A percentile compares a stretch with the other conserved stretches of the same genome.
phyloP scores from a whole-genome alignment of 2,113 vertebrate species.

The Perognathus longimembris region DNA sequence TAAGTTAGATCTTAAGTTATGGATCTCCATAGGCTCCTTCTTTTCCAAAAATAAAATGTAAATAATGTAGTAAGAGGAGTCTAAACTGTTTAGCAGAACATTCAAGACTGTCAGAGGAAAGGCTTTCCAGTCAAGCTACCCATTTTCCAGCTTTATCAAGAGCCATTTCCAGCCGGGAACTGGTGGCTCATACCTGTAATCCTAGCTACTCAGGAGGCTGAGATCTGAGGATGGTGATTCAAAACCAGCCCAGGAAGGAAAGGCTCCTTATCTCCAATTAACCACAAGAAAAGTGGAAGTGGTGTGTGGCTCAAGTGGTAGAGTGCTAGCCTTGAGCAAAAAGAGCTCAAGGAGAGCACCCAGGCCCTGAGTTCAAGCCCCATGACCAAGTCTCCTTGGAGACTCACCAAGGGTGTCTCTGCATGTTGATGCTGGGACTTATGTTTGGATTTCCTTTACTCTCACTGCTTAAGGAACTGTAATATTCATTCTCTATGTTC shows the following conservation, averaged over 20 bases:
- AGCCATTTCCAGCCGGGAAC: too few relatives aligned
- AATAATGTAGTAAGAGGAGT: not conserved
- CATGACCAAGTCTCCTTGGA: not conserved
- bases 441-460: not conserved
- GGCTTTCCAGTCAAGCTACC: not conserved
- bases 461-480: not conserved
- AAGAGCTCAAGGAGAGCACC: too few relatives aligned
- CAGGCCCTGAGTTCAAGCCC: too few relatives aligned
- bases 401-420: not conserved
- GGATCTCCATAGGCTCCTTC: not conserved
- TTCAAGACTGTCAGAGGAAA: not conserved
- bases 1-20: not conserved
- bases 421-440: not conserved
- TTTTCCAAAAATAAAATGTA: not conserved
- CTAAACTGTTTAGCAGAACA: not conserved
- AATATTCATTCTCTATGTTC: not conserved
- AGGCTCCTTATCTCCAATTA: too few relatives aligned
- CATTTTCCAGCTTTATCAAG: not conserved
- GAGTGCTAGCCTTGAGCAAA: too few relatives aligned
- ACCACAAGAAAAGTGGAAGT: too few relatives aligned
- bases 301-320: too few relatives aligned
- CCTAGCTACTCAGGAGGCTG: too few relatives aligned
- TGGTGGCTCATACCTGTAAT: too few relatives aligned
- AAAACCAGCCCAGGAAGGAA: too few relatives aligned
- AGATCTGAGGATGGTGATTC: too few relatives aligned